Base-by-base conservation (phyloP, 2,797 vertebrate genomes). In the Characodon lateralis region DNA sequence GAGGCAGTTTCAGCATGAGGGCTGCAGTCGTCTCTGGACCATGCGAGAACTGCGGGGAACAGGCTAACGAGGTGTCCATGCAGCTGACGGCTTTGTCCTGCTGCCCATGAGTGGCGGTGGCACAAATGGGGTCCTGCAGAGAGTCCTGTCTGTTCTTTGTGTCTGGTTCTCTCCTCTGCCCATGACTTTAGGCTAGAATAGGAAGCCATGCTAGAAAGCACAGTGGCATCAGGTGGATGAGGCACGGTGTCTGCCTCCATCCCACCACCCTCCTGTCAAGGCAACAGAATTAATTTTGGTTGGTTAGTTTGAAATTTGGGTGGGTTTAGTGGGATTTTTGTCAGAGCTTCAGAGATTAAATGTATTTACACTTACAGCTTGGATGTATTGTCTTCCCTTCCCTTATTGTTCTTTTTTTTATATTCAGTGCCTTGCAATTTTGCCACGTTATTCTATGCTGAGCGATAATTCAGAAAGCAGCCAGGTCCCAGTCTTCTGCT, bases 121-220 rank as follows among this genome's bases (percentile, higher is more conserved):
- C 91, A 93, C 89, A 88, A 89, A 90, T 87, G 85, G 77, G 71
- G 79, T 93, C 95, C 93, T 90, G 93, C 91, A 70, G 93, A 89
- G 94, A 91, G 89, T 89, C 87, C 87, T 91, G 93, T 94, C 94
- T 95, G 89, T 91, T 92, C 93, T 94, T 95, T 94, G 93, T 95
- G 87, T 93, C 87, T 88, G 89, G 80, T 78, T 82, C 56, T 89
- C 89, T 89, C 76, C 78, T 87, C 81, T 90, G 83, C 85, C 83
- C 87, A 71, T 72, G 87, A 87, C 92, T 90, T 81, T 85, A 83
- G 78, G 83, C 80, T 71, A 88, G 89, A 88, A 92, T 93, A 89
- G 88, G 80, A 87, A 87, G 83, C 74, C 28, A 66, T 71, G 77
- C 69, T 31, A 89, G 76, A 79, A 80, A 3, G 73, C 78, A 51